Percentiles rank a stretch among this genome's conserved stretches.
These are phyloP conservation scores for Pristionchus entomophagus DNA, from an alignment of 2,888 invertebrate species.

Conservation along the genomic window DNA sequence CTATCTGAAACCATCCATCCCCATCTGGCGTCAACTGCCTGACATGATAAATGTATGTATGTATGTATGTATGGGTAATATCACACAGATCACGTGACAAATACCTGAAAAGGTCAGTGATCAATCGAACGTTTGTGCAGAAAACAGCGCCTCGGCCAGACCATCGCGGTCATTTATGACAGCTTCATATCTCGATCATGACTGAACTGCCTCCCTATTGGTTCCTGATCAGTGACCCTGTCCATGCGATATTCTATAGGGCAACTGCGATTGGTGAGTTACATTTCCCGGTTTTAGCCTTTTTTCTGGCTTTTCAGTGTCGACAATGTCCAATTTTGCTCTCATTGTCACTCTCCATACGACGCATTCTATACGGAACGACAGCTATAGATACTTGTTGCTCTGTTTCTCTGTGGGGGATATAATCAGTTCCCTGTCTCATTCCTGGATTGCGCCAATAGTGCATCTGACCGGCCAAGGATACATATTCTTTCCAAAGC, in stretches of 20 bases:
- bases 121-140: too few relatives aligned
- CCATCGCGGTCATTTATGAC: too few relatives aligned
- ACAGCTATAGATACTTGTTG: background rate
- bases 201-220: background rate
- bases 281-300: too few relatives aligned
- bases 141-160: too few relatives aligned
- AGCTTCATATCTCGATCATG: too few relatives aligned
- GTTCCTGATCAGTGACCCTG: constrained; percentile 1
- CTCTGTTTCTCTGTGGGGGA: background rate
- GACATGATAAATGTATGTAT: too few relatives aligned
- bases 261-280: background rate
- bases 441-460: background rate
- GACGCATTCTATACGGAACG: background rate
- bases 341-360: background rate
- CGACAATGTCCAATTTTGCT: background rate
- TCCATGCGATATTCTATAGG: background rate
- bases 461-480: background rate
- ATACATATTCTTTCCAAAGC: constrained; percentile 15
- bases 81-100: too few relatives aligned
- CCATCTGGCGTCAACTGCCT: too few relatives aligned
- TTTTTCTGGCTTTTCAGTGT: background rate
- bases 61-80: too few relatives aligned
- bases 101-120: too few relatives aligned
- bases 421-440: constrained; percentile 7
- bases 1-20: too few relatives aligned